Base-by-base conservation (phyloP, 53 echinoderm and acorn worm species). In the Paracentrotus lividus region DNA sequence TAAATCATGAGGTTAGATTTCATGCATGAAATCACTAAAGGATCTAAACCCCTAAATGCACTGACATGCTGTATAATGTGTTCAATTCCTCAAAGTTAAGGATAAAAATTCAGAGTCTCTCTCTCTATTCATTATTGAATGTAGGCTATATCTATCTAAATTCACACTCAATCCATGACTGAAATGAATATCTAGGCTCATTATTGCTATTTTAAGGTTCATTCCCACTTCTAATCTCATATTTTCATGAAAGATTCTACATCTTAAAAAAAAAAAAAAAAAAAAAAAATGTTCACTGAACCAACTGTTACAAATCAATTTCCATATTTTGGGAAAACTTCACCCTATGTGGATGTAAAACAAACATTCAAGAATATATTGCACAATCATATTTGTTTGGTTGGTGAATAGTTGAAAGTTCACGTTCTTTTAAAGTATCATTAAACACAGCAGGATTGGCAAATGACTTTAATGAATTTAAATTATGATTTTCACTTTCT, bases 1-100 rank as follows among this genome's bases (percentile, higher is more conserved):
- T 64, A 1, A 64, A 29, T 64, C 36, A 76, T 76, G 76, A 76
- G 31, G 76, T 76, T 76, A 81, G 47, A 44, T 78, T 78, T 45
- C 81, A 81, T 81, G 81, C 81, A 81, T 47, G 81, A 26, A 10
- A 45, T 47, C 81, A 47, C 2, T 13, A 13, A 81, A 26, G 81
- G 47, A 18, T 81, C 81, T 81, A 47, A 14, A 40, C 42, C 10
- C 5, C 42, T 76, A 76, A 40, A 26, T 23, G 26, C 81, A 36
- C 2, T 69, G 18, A 38, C 40, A 40, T 72, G 36, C 72, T 72
- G 26, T 27, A 61, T n/a, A 27, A n/a, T 4, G 26, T 61, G 8
- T 61, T 3, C 36, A 18, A 16, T 32, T 72, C 18, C 38, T 36
- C 15, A 72, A 8, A 64, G 64, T 29, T 29, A 31, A 64, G 31